Base-by-base conservation (phyloP, 2,888 invertebrate species). In the Noctua fimbriata region DNA sequence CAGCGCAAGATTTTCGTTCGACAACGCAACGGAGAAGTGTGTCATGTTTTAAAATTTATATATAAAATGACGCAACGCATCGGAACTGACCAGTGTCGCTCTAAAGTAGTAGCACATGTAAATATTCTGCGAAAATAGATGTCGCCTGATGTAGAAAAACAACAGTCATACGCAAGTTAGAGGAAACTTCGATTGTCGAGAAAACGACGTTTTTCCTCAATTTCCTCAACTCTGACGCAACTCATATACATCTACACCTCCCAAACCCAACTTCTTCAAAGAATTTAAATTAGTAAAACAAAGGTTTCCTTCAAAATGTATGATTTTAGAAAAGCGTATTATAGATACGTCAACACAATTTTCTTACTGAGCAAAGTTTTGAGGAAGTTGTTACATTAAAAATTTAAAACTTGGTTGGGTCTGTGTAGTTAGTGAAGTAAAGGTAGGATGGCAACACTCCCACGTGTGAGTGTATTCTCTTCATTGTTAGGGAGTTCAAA, bases 281-380 rank as follows among this genome's bases (percentile, higher is more conserved):
- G 81, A 80, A 80, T 84, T 84, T 77, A 80, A 88, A 87, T 87
- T 76, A 87, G 70, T 60, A 79, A 78, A 87, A 88, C 78, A 79
- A 72, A 44, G 14, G 76, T 58, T 67, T 49, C 28, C 49, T 21
- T 36, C 58, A 69, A 80, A 77, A 79, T 85, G 66, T 76, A 87
- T 82, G 82, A 81, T 82, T 84, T 82, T 58, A 79, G 65, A 14
- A 80, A 82, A 84, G 75, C 80, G 65, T 80, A 82, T 86, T 80
- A 86, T 70, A 77, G 82, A 82, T 84, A 84, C 69, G 84, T 82
- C 84, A 88, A 87, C 87, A 86, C 67, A 81, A 80, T 88, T 87
- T 86, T 76, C 78, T 28, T 79, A 72, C 77, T 67, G 24, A 21
- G 24, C 14, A 73, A 86, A 87, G 73, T 88, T 88, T 75, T 36